Evolutionary conservation across 2,888 invertebrate genomes (phyloP).

Genomic region (Scaptomyza parva): DNA sequence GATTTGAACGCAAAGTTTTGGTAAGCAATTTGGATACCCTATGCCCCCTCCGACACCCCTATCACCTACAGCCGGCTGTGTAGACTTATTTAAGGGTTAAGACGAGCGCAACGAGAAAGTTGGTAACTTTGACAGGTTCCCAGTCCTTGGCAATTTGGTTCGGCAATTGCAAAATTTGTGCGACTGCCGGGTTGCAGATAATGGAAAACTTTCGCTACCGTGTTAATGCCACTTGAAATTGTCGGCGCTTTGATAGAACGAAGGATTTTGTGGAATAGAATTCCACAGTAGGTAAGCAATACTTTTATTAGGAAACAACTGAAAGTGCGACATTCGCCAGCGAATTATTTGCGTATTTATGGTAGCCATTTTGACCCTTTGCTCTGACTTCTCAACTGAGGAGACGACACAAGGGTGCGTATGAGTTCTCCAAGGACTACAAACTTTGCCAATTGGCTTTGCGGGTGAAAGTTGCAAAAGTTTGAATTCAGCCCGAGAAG

Average conservation of each 20-base stretch:
- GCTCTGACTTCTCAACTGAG: conserved; percentile 8
- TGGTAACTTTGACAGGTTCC: conserved; percentile 59
- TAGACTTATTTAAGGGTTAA: conserved; percentile 62
- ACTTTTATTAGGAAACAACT: conserved; percentile 66
- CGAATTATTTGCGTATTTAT: conserved; percentile 80
- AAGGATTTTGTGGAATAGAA: background rate
- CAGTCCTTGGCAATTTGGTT: conserved; percentile 39
- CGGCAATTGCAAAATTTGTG: conserved; percentile 77
- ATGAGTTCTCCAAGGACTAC: conserved; percentile 28
- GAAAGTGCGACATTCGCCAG: conserved; percentile 54
- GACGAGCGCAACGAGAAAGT: conserved; percentile 47
- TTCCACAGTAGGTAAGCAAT: conserved; percentile 42
- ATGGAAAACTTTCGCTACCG: conserved; percentile 68
- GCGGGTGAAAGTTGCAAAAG: conserved; percentile 40
- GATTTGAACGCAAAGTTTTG: conserved; percentile 44
- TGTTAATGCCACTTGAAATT: conserved; percentile 70
- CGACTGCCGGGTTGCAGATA: conserved; percentile 72
- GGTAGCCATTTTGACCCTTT: conserved; percentile 63
- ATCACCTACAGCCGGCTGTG: conserved; percentile 21
- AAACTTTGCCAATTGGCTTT: conserved; percentile 67
- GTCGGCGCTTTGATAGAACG: conserved; percentile 33
- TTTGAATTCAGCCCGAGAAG: conserved; percentile 36
- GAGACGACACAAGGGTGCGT: conserved; percentile 8
- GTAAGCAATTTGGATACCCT: background rate
- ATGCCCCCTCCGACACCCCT: background rate